Evolutionary conservation across 2,113 vertebrate genomes (phyloP).

Genomic region (Verasper variegatus): DNA sequence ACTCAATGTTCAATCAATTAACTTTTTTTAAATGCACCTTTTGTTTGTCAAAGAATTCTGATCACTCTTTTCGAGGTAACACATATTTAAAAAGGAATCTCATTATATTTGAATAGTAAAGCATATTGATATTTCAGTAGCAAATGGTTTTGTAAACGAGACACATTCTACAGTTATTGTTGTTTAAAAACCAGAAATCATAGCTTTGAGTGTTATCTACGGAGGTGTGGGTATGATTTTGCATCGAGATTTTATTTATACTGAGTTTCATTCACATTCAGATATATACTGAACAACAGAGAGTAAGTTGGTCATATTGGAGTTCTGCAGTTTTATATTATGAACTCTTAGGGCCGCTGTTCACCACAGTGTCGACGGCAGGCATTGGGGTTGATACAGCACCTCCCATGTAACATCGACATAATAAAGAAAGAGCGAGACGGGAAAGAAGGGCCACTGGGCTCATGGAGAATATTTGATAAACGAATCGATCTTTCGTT

Average conservation of each 20-base stretch:
- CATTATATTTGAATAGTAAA: too few species aligned
- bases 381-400: neutral
- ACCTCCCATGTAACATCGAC: neutral
- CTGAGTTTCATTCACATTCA: neutral
- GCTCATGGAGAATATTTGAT: neutral
- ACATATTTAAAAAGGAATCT: too few species aligned
- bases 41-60: too few species aligned
- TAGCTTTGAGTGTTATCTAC: too few species aligned
- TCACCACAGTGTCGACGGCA: neutral
- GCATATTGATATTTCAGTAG: too few species aligned
- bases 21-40: too few species aligned
- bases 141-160: too few species aligned
- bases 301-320: neutral
- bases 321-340: neutral
- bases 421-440: conserved; percentile 2
- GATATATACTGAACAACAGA: neutral
- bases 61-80: too few species aligned
- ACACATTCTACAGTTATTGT: too few species aligned
- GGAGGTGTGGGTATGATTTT: neutral
- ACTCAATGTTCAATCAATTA: too few species aligned
- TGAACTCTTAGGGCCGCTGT: conserved; percentile 14
- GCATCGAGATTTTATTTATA: neutral
- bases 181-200: too few species aligned
- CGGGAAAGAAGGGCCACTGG: neutral
- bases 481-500: rapidly evolving